Evolutionary conservation across 1,140 invertebrate genomes (phyloP).

Genomic region (Diorhabda sublineata): DNA sequence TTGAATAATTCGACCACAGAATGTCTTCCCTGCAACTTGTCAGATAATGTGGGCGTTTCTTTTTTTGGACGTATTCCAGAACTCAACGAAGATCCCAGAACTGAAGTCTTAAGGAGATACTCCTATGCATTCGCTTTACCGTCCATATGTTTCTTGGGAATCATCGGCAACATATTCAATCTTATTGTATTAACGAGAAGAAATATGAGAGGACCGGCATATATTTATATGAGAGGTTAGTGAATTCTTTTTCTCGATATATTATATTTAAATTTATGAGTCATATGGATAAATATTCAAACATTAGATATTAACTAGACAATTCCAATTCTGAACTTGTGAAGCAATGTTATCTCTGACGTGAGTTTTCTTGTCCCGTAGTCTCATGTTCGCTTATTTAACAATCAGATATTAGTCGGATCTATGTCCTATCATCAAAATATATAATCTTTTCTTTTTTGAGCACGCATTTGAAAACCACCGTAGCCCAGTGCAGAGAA

Average conservation of each 20-base stretch:
- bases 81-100: conserved; percentile 57
- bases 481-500: too few relatives aligned
- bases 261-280: too few relatives aligned
- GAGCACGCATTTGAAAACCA: too few relatives aligned
- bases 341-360: too few relatives aligned
- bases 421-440: too few relatives aligned
- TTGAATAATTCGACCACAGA: conserved; percentile 35
- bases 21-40: conserved; percentile 38
- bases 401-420: too few relatives aligned
- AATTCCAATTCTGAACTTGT: too few relatives aligned
- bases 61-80: conserved; percentile 26
- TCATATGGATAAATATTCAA: too few relatives aligned
- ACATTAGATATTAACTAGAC: too few relatives aligned
- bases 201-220: conserved; percentile 72
- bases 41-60: conserved; percentile 32
- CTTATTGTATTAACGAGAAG: conserved; percentile 67
- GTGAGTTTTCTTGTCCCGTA: too few relatives aligned
- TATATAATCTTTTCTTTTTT: too few relatives aligned
- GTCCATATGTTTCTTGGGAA: conserved; percentile 65
- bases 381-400: too few relatives aligned
- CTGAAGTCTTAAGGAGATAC: conserved; percentile 57
- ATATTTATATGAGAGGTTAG: conserved; percentile 74
- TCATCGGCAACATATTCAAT: conserved; percentile 70
- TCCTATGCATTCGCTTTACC: conserved; percentile 68
- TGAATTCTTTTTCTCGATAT: conserved; percentile 15